Evolutionary conservation across 35 echinoderm and acorn worm genomes (phyloP).

Genomic region (Lytechinus variegatus): DNA sequence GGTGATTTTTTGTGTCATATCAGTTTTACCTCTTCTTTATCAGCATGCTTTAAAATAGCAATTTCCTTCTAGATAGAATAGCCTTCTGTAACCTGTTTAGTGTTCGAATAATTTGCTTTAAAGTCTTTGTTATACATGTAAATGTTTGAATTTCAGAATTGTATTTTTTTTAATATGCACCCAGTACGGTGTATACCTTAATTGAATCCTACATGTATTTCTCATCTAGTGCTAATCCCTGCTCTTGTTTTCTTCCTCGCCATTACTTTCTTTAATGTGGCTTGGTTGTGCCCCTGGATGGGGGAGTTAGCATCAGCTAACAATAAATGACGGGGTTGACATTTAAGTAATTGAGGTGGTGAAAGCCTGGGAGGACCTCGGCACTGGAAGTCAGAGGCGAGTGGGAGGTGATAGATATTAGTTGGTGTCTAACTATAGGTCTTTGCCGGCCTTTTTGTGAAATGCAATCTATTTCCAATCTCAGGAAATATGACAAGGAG

Average conservation of each 20-base stretch:
- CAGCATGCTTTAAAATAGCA: no score
- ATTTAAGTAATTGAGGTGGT: conserved; percentile 40
- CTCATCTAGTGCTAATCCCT: not conserved
- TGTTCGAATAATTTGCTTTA: no score
- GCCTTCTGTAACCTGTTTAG: no score
- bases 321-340: conserved; percentile 35
- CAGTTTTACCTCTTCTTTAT: no score
- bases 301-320: not conserved
- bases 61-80: no score
- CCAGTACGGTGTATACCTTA: no score
- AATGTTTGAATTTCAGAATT: no score
- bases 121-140: no score
- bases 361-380: conserved; percentile 23
- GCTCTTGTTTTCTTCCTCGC: not conserved
- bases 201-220: not conserved
- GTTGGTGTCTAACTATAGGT: not conserved
- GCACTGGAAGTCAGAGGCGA: not conserved
- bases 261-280: not conserved
- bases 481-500: not conserved
- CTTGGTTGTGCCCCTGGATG: not conserved
- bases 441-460: conserved; percentile 8
- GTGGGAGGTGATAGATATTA: conserved; percentile 39
- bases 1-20: no score
- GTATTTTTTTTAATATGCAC: no score
- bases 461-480: not conserved